Evolutionary conservation across 2,797 vertebrate species (phyloP), one percentile per base, ranked within the genome.

Genomic region (Sebastes baramenuke): DNA sequence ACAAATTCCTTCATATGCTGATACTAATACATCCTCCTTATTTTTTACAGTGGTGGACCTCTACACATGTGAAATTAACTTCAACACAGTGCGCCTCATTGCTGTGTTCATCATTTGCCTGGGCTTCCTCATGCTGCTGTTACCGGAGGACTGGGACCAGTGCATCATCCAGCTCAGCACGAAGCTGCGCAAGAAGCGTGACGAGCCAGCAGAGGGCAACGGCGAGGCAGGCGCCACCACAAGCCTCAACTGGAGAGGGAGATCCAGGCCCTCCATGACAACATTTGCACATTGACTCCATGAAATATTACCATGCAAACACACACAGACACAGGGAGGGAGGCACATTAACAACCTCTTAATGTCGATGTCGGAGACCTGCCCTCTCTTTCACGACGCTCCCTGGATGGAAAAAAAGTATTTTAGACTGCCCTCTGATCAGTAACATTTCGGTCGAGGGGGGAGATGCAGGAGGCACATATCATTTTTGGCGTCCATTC

Each of bases 141-240:
- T 99, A 85, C 98, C 98, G 0, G 98, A 99, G 89, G 97, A 99
- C 90, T 99, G 98, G 98, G 98, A 99, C 38, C 96, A 97, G 92
- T 97, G 97, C 92, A 92, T 99, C 88, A 96, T 98, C 92, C 96
- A 96, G 93, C 95, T 99, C 76, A 95, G 96, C 92, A 96, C 96
- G 0, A 97, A 94, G 90, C 96, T 99, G 90, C 97, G 97, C 79
- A 98, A 97, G 93, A 98, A 97, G 93, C 97, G 97, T 55, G 98
- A 98, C 29, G 97, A 98, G 85, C 89, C 96, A 0, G 91, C 93
- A 0, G 98, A 99, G 87, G 94, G 92, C 55, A 88, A 86, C 0
- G 94, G 87, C 1, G 97, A 99, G 79, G 83, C 92, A 0, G 94
- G 94, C 46, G 91, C 92, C 73, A 52, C 86, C 69, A 91, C 96